A percentile compares a stretch with the other conserved stretches of the same genome.
Conservation (phyloP, 2,888 invertebrate species). For the Crioceris asparagi region DNA sequence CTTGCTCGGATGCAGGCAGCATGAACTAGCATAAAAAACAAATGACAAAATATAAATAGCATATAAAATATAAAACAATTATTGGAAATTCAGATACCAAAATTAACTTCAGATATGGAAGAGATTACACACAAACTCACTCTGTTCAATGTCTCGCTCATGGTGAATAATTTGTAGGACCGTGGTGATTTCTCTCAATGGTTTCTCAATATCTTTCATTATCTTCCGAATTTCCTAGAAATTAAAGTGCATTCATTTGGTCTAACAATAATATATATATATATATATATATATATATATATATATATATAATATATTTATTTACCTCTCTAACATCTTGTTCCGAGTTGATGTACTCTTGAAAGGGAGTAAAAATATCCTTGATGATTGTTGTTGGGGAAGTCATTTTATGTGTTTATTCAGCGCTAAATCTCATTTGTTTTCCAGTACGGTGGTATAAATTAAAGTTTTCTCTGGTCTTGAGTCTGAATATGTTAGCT, state of each 20-base stretch:
- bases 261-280: no score
- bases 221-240: constrained; percentile 55
- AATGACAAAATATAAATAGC: background rate
- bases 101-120: background rate
- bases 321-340: constrained; percentile 71
- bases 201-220: constrained; percentile 68
- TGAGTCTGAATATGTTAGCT: no score
- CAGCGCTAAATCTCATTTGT: no score
- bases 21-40: constrained; percentile 40
- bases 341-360: constrained; percentile 64
- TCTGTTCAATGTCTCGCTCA: constrained; percentile 49
- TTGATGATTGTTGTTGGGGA: constrained; percentile 36
- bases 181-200: constrained; percentile 67
- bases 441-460: no score
- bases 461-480: no score
- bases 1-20: constrained; percentile 54
- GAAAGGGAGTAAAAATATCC: constrained; percentile 63
- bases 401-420: no score
- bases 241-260: constrained; percentile 5
- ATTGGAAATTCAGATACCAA: background rate
- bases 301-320: constrained; percentile 13
- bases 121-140: constrained; percentile 35
- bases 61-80: background rate
- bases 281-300: constrained; percentile 11
- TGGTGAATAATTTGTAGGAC: constrained; percentile 75